Base-by-base conservation (phyloP, 1,140 invertebrate genomes). In the Idris sp. region DNA sequence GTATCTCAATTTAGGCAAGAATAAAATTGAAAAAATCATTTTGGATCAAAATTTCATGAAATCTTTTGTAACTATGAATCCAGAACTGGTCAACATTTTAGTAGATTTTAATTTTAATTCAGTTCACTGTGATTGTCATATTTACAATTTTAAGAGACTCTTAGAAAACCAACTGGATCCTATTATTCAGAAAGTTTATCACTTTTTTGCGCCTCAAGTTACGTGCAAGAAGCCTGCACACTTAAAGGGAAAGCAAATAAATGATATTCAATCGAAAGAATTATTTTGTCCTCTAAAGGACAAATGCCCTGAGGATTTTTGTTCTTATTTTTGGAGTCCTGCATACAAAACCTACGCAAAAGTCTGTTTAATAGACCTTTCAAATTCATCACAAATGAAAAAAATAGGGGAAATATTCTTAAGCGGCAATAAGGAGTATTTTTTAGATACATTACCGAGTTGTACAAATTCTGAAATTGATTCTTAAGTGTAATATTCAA, bases 51-150 rank as follows among this genome's bases (percentile, higher is more conserved):
- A n/a, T n/a, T n/a, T n/a, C n/a, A n/a, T n/a, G n/a, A n/a, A n/a
- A n/a, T n/a, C n/a, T n/a, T n/a, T n/a, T n/a, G n/a, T n/a, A n/a
- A n/a, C n/a, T 3, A 18, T 6, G 1, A 44, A 53, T 28, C 48
- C 46, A 9, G 8, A 26, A 2, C 44, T 44, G 30, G 9, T 15
- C 0, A 41, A 33, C 16, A 10, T 56, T 0, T 13, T 56, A 0
- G 33, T 22, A 9, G 51, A 68, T n/a, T 35, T 68, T 9, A 35
- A 15, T 11, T 33, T 19, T 9, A 74, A 74, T 56, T 61, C 62
- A 3, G 15, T 74, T 5, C 0, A 48, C 5, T 74, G 71, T 18
- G 49, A 74, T 9, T 67, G 62, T 33, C 0, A 67, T 11, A 8
- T 62, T 0, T 25, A 58, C 4, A 31, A 61, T n/a, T 67, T 61